Conservation (phyloP, 2,113 vertebrate species). For the Danionella cerebrum region DNA sequence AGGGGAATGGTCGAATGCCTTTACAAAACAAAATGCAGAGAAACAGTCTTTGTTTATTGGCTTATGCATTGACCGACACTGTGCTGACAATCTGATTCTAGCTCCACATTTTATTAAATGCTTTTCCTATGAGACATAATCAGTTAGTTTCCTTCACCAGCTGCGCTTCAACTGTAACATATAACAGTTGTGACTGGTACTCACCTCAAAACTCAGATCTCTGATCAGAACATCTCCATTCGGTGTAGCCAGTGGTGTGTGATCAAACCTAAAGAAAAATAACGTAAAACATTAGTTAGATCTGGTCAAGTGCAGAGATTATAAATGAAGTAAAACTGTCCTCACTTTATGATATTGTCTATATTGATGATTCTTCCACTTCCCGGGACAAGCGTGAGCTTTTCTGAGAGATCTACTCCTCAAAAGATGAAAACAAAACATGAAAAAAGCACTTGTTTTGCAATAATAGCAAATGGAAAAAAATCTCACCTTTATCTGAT, state of each 20-base stretch:
- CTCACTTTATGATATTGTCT: slow-evolving; percentile 92
- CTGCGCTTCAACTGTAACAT: too few relatives aligned
- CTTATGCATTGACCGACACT: neutral
- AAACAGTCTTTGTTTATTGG: too few relatives aligned
- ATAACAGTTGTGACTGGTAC: neutral
- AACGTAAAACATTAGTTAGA: neutral
- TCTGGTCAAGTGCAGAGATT: neutral
- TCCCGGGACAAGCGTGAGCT: slow-evolving; percentile 73
- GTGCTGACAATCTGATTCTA: neutral
- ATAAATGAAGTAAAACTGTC: neutral
- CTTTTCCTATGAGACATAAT: too few relatives aligned
- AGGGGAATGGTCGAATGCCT: too few relatives aligned
- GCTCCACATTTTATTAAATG: too few relatives aligned
- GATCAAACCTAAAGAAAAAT: slow-evolving; percentile 78
- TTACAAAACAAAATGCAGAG: too few relatives aligned
- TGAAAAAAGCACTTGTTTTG: neutral
- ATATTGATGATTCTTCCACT: slow-evolving; percentile 78
- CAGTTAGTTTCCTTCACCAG: too few relatives aligned
- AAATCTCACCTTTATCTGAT: slow-evolving; percentile 75
- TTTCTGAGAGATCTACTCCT: slow-evolving; percentile 59
- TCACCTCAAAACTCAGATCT: slow-evolving; percentile 91
- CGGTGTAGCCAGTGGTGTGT: slow-evolving; percentile 86
- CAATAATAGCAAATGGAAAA: neutral
- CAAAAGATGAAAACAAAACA: slow-evolving; percentile 35
- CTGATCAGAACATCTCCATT: slow-evolving; percentile 92